Evolutionary conservation across 2,113 vertebrate genomes (phyloP), one percentile per base, ranked within the genome.

Genomic region (Pseudois nayaur): DNA sequence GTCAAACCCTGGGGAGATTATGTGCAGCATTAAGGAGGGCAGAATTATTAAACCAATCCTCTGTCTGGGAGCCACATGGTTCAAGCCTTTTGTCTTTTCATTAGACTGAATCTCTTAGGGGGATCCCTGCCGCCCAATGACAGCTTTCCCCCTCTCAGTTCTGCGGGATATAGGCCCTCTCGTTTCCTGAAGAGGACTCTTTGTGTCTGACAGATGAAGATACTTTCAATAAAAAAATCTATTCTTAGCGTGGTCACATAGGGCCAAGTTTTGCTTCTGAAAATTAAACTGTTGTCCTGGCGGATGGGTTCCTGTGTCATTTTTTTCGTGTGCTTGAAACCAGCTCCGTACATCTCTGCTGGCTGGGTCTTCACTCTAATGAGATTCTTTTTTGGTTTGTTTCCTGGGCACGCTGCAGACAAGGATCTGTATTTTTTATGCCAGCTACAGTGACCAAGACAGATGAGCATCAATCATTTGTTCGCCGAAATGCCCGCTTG

Each of bases 401-500:
- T 97, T 98, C 97, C 95, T 67, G 93, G 96, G 87, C 27, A 71
- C n/a, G 31, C 60, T 71, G 1, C 85, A 55, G 84, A 62, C 95
- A 95, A 33, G 33, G 60, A 52, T 0, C 95, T 43, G 9, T 23
- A 27, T 79, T 90, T 95, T 93, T 48, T 54, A 21, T 89, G 71
- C 55, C 64, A 5, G n/a, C 95, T 94, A 55, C 93, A 90, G 8
- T 95, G 94, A 82, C 82, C 7, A 16, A 67, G 91, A 84, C 0
- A 0, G 19, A 59, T 14, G 62, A 25, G 16, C 81, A 45, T 83
- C 8, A 13, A 11, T 94, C 95, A 59, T 88, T 9, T 36, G 40
- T 94, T 92, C 79, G 31, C 90, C 87, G 88, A 98, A 96, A 97
- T 74, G 9, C 88, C 86, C 57, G 21, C 96, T 93, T 97, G 89